Evolutionary conservation across 2,888 invertebrate genomes (phyloP).

Genomic region (Aspidiotus destructor): DNA sequence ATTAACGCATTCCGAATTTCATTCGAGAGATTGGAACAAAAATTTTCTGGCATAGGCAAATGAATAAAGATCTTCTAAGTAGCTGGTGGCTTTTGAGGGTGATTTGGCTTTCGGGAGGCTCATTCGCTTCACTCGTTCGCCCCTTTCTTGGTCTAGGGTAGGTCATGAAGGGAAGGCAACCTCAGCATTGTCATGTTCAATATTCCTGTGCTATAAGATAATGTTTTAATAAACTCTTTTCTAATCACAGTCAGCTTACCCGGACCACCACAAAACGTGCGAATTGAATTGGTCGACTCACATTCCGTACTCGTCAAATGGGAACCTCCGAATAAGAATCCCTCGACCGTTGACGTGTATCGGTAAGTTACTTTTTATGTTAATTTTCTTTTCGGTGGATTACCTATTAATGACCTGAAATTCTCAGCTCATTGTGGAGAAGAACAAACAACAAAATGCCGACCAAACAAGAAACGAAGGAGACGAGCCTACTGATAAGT

Average conservation of each 20-base stretch:
- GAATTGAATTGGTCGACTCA: slow-evolving; percentile 49
- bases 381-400: not conserved
- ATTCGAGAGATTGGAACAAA: no score
- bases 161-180: no score
- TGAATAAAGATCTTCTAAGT: no score
- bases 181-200: no score
- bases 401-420: not conserved
- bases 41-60: no score
- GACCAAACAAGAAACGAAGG: slow-evolving; percentile 61
- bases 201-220: no score
- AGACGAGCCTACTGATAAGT: slow-evolving; percentile 58
- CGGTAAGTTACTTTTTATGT: slow-evolving; percentile 39
- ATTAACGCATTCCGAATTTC: no score
- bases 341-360: slow-evolving; percentile 70
- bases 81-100: no score
- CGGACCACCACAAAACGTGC: slow-evolving; percentile 64
- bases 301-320: slow-evolving; percentile 57
- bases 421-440: slow-evolving; percentile 62
- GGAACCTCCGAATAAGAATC: slow-evolving; percentile 73
- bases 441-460: slow-evolving; percentile 53
- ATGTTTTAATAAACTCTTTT: not conserved
- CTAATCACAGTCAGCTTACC: slow-evolving; percentile 52
- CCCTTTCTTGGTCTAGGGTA: no score
- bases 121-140: no score
- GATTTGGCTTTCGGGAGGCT: no score